Base-by-base conservation (phyloP, 1,140 invertebrate species). In the Archegozetes longisetosus region DNA sequence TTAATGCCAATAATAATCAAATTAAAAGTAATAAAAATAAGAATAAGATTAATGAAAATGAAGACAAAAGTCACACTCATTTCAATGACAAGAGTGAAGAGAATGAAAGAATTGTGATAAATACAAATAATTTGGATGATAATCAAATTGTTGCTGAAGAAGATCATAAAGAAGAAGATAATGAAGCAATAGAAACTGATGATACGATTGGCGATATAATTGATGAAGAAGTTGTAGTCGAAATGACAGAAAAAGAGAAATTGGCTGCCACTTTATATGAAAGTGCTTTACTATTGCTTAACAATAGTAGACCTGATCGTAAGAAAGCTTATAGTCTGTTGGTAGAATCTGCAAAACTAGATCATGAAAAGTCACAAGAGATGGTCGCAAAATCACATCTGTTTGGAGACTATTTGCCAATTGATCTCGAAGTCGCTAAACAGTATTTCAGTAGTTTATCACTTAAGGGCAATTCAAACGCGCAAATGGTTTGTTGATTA, bases 301-400 rank as follows among this genome's bases (percentile, higher is more conserved):
- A 59, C 22, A 28, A 22, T 52, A 28, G 22, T 14, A 20, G 32
- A 24, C 14, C 48, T 6, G 49, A 59, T 20, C 23, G 27, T 27
- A 26, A 17, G 9, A 57, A 51, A 57, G 81, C 82, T 6, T 85
- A 84, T 66, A 72, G 78, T 50, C 68, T 84, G 47, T 73, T 93
- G 6, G 75, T 80, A 27, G 72, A 81, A 62, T 86, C 91, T 0
- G 84, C 88, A 0, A 79, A 82, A 50, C 73, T 83, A 22, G 88
- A 87, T 32, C 86, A 94, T 69, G 73, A 74, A 3, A 80, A 84
- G 64, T 85, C 92, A 0, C 78, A 83, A 68, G 84, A 88, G 58
- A 80, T 84, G 69, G 68, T 94, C 6, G 90, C 88, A 0, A 92
- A 90, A 84, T 84, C 83, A 0, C 77, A 84, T 60, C 70, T 98